Base-by-base conservation (phyloP, 2,888 invertebrate species). In the Orthosia gothica region DNA sequence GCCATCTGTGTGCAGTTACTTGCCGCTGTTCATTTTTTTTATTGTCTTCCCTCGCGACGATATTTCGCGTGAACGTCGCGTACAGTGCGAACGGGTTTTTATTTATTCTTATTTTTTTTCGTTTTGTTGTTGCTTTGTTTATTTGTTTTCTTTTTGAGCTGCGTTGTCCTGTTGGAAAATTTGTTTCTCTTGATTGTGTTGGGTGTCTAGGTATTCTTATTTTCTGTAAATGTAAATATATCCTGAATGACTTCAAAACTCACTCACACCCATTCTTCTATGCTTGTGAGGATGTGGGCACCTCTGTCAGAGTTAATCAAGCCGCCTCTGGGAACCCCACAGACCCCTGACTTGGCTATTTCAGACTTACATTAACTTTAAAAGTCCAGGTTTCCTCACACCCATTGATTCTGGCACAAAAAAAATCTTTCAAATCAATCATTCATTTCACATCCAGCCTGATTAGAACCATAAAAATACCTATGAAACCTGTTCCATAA, bases 1-100 rank as follows among this genome's bases (percentile, higher is more conserved):
- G 93, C 94, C 95, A 95, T 95, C 94, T 95, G 95, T 89, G 92
- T 88, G 90, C 87, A 77, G 88, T 86, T 88, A 85, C 81, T 81
- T 79, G 78, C 59, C 61, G 79, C 88, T 88, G 87, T 89, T 91
- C 87, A 85, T 87, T 84, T 90, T 92, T 86, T 87, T 84, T 87
- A 88, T 83, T 88, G 77, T 86, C 83, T 82, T 85, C 72, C 73
- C 73, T 70, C 65, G 78, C 85, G 79, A 76, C 88, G 67, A 79
- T 87, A 87, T 78, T 87, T 87, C 59, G 81, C 73, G 68, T 74
- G 55, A 81, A 76, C 78, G 87, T 87, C 86, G 84, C 84, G 58
- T 54, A 70, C 86, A 86, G 76, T 68, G 81, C 72, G 68, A 78
- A 85, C 75, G 74, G 75, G 82, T 70, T 83, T 86, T 85, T 78